These are phyloP conservation scores for Pseudoips prasinana DNA, from an alignment of 2,888 invertebrate genomes.

Conservation along the genomic window DNA sequence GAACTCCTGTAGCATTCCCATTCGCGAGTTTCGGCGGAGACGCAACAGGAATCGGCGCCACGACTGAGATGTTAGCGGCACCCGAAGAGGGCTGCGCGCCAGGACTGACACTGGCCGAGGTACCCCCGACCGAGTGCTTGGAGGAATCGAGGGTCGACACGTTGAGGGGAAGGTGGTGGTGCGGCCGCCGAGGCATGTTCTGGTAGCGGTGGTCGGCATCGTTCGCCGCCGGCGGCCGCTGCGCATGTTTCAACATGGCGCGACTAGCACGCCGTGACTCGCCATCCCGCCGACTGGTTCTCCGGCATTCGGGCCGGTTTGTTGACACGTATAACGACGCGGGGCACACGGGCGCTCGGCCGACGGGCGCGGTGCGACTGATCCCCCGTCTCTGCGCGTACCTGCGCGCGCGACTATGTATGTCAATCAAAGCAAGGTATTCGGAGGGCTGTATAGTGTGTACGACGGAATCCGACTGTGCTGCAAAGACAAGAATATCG, in stretches of 20 bases:
- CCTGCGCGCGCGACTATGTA: constrained; percentile 62
- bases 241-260: constrained; percentile 89
- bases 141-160: constrained; percentile 85
- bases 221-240: constrained; percentile 79
- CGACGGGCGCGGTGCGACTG: constrained; percentile 61
- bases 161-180: constrained; percentile 85
- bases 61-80: constrained; percentile 46
- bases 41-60: constrained; percentile 54
- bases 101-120: constrained; percentile 82
- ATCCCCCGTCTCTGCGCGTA: constrained; percentile 26
- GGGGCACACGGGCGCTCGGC: constrained; percentile 49
- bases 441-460: constrained; percentile 41
- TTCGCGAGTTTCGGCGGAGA: constrained; percentile 75
- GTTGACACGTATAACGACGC: constrained; percentile 36
- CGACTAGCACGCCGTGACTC: constrained; percentile 62
- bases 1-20: constrained; percentile 82
- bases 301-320: constrained; percentile 63
- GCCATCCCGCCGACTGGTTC: constrained; percentile 73
- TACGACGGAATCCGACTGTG: constrained; percentile 11
- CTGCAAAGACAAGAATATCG: constrained; percentile 20
- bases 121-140: constrained; percentile 84
- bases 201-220: constrained; percentile 80
- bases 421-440: constrained; percentile 52
- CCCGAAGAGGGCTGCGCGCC: constrained; percentile 59
- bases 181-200: constrained; percentile 82